Percentiles rank a stretch among this genome's conserved stretches.
phyloP scores from a whole-genome alignment of 2,888 invertebrate species.

The Oxytorus armatus region DNA sequence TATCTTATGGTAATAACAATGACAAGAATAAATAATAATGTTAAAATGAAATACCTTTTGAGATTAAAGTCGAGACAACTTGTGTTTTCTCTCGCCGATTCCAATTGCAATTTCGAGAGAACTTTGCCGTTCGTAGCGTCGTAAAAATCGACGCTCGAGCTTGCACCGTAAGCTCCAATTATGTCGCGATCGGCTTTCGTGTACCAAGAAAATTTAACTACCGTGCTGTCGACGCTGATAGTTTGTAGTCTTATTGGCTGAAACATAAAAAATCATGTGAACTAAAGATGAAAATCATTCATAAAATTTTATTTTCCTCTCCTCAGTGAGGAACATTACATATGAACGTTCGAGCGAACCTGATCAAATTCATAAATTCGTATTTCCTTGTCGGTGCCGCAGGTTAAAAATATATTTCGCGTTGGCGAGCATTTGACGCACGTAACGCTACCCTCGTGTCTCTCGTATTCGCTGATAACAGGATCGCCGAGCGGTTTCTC shows the following conservation, averaged over 20 bases:
- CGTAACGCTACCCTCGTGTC: constrained; percentile 80
- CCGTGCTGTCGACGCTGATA: constrained; percentile 78
- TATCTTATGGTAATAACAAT: background rate
- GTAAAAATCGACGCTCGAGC: constrained; percentile 77
- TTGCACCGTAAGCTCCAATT: constrained; percentile 80
- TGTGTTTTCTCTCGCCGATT: constrained; percentile 75
- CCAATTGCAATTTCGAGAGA: constrained; percentile 74
- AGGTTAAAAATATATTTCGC: constrained; percentile 78
- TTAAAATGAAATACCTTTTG: constrained; percentile 77
- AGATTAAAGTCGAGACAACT: constrained; percentile 79
- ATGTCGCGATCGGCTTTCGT: constrained; percentile 76
- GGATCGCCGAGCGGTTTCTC: constrained; percentile 75
- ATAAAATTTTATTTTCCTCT: background rate
- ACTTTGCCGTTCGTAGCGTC: constrained; percentile 75
- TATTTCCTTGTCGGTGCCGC: constrained; percentile 80
- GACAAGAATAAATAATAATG: background rate
- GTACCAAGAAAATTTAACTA: constrained; percentile 79
- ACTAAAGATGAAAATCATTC: background rate
- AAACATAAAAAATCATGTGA: constrained; percentile 55
- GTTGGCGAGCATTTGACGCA: constrained; percentile 78
- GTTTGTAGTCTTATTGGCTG: constrained; percentile 74
- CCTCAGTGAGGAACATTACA: background rate
- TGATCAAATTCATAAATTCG: constrained; percentile 80
- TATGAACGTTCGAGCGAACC: no score
- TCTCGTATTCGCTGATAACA: constrained; percentile 80